Evolutionary conservation across 2,113 vertebrate species (phyloP).

Genomic region (Lepus timidus): DNA sequence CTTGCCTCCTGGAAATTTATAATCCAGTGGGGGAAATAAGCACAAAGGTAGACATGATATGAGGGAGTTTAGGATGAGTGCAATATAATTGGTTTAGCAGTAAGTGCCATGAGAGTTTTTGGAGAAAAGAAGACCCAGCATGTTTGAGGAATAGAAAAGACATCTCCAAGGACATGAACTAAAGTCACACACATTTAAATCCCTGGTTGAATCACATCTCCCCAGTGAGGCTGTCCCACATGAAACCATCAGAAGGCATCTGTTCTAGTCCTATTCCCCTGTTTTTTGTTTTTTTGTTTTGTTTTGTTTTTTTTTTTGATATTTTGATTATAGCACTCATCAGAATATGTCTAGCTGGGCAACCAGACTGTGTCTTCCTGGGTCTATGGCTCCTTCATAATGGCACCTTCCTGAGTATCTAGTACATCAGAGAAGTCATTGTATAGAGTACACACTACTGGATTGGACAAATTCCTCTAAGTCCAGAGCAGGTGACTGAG

Average conservation of each 20-base stretch:
- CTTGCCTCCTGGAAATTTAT: background rate
- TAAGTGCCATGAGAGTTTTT: background rate
- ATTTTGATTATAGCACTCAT: background rate
- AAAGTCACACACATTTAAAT: slow-evolving; percentile 45
- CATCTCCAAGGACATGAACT: background rate
- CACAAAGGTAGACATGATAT: background rate
- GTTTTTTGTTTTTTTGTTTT: too few relatives aligned
- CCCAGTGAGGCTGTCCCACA: background rate
- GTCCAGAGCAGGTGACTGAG: background rate
- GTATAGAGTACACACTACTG: background rate
- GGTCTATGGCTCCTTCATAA: background rate
- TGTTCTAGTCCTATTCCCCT: background rate
- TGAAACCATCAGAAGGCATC: slow-evolving; percentile 3
- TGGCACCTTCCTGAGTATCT: background rate
- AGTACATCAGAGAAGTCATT: background rate
- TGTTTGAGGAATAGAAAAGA: background rate
- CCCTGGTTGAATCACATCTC: background rate
- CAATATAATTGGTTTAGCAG: background rate
- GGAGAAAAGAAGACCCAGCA: background rate
- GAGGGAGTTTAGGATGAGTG: background rate
- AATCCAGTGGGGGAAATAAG: background rate
- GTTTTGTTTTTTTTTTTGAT: background rate
- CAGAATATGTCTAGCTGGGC: background rate
- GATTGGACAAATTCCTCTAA: background rate
- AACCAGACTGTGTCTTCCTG: slow-evolving; percentile 11